Evolutionary conservation across 1,140 invertebrate species (phyloP), one percentile per base, ranked within the genome.

Genomic region (Drosophila athabasca): DNA sequence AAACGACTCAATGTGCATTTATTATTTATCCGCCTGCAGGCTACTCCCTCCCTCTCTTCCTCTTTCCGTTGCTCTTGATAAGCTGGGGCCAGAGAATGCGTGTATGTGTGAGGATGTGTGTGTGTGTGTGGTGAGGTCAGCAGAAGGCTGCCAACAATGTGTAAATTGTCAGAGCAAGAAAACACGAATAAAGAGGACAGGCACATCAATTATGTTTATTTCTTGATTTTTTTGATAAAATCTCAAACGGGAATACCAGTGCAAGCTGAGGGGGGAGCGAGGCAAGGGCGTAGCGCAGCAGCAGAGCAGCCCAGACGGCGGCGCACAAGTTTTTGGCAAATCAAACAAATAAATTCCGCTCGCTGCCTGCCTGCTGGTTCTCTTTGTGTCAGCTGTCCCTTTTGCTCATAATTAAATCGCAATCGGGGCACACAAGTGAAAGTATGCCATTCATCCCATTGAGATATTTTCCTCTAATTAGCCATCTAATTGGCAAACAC

Each of bases 161-260:
- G 80, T 84, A 84, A 79, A 70, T 73, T 84, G 76, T 84, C 76
- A 72, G 41, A 57, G 24, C 50, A 60, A 53, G 29, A 73, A 6
- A 11, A 51, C 35, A 46, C 71, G 62, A 60, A 84, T 79, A 73
- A 39, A 39, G 76, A 76, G 81, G 72, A 76, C 80, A 84, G 58
- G 44, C 80, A 84, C 80, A 83, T 83, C 84, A 80, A 88, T 89
- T 89, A 83, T 87, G 79, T 87, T 83, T 66, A 76, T 79, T 83
- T 88, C 70, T 83, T 69, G 64, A 7, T 29, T 57, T 68, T 24
- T 76, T 76, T 89, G 84, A 88, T 88, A 83, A 79, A 79, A 87
- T 88, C 79, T 64, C 51, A 54, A 76, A 39, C 11, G 11, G 11
- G 35, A 74, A 79, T 68, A 70, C 66, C 43, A 39, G 3, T 39